Conservation (phyloP, 2,888 invertebrate genomes). For the Diarsia rubi region DNA sequence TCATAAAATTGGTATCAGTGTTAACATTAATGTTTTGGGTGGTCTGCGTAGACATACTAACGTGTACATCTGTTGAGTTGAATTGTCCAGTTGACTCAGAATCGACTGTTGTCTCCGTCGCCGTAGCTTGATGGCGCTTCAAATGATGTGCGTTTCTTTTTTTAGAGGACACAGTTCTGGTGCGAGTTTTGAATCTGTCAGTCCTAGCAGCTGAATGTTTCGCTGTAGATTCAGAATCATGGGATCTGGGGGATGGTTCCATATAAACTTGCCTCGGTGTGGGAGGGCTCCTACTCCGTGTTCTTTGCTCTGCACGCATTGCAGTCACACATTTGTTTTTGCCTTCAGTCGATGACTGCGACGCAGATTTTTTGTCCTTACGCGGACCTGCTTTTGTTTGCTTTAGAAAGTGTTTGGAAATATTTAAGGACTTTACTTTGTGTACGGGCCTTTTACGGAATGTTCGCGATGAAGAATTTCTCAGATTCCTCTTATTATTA, state of each 20-base stretch:
- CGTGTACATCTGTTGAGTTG: constrained; percentile 65
- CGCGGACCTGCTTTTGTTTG: constrained; percentile 51
- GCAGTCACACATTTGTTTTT: constrained; percentile 45
- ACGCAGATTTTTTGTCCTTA: constrained; percentile 44
- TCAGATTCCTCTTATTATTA: constrained; percentile 39
- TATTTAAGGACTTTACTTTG: constrained; percentile 86
- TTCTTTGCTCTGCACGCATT: constrained; percentile 49
- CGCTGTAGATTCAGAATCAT: constrained; percentile 52
- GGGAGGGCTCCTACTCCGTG: constrained; percentile 75
- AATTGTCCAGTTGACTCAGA: constrained; percentile 67
- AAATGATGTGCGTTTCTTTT: constrained; percentile 7
- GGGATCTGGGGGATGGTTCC: constrained; percentile 49
- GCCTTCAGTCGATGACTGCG: constrained; percentile 70
- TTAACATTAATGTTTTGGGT: constrained; percentile 72
- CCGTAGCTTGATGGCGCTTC: constrained; percentile 55
- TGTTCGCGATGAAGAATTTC: constrained; percentile 53
- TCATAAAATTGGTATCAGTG: constrained; percentile 80
- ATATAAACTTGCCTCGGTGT: constrained; percentile 69
- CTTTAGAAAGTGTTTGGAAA: constrained; percentile 79
- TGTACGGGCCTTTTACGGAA: constrained; percentile 77
- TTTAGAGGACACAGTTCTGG: constrained; percentile 11
- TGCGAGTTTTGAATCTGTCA: constrained; percentile 31
- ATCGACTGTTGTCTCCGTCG: constrained; percentile 69
- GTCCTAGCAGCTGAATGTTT: constrained; percentile 33
- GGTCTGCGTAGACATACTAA: constrained; percentile 83